Base-by-base conservation (phyloP, 2,113 vertebrate species). In the Budorcas taxicolor region DNA sequence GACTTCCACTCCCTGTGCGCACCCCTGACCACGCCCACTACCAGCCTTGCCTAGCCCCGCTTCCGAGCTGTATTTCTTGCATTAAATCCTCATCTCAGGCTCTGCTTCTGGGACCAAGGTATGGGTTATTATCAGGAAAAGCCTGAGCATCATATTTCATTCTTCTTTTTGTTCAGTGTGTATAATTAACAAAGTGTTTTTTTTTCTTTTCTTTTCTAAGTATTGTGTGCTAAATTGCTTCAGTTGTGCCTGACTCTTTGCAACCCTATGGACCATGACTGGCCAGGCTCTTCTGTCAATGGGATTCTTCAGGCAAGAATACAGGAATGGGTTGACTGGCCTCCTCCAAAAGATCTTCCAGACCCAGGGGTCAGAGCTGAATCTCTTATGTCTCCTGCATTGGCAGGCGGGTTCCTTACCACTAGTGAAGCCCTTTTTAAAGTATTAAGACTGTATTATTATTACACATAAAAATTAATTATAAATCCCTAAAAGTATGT, bases 21-120 rank as follows among this genome's bases (percentile, higher is more conserved):
- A 53, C 2, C 29, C 53, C 31, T 33, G 6, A 80, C 76, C 76
- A n/a, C 3, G 2, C 1, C 43, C 29, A 5, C 1, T 1, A 10
- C 33, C 62, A 90, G 6, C 31, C 8, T n/a, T 60, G 67, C 15
- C 58, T 31, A 81, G 43, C 12, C 23, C 6, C n/a, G 7, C 3
- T 78, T 83, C 53, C 19, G n/a, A 25, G 19, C 17, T 23, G 43
- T 23, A 10, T 36, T 2, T 7, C 13, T 45, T 91, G 21, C 25
- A 29, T 9, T 4, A 55, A 40, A 64, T n/a, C 12, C 19, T 64
- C 27, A 33, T 27, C 25, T 64, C 25, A 14, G 29, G 25, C 14
- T 80, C 27, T 67, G 19, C 3, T 21, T 87, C 71, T 76, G 36
- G 1, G 43, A 23, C 31, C 40, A 74, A 64, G 27, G 31, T 7